Conservation (phyloP, 2,888 invertebrate species). For the Idaea straminata region DNA sequence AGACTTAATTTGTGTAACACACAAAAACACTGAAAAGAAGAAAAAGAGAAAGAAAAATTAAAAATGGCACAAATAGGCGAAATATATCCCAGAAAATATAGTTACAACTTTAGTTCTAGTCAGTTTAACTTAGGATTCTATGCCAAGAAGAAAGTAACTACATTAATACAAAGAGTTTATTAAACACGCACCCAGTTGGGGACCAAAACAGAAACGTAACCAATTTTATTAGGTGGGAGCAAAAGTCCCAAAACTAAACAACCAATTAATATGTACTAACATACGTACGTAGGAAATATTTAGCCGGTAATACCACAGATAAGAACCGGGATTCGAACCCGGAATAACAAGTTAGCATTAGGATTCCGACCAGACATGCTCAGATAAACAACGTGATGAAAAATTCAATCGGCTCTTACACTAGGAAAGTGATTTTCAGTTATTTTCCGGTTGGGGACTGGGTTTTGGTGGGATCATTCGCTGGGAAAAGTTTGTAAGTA, state of each 20-base stretch:
- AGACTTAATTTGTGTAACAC: too few relatives aligned
- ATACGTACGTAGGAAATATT: constrained; percentile 37
- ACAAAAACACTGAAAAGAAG: too few relatives aligned
- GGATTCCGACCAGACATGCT: constrained; percentile 21
- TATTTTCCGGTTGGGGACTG: background rate
- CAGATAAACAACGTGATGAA: constrained; percentile 4
- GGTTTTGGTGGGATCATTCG: background rate
- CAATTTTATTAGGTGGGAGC: background rate
- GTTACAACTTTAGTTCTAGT: too few relatives aligned
- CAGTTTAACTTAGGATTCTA: too few relatives aligned
- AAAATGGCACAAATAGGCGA: too few relatives aligned
- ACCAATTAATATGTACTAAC: constrained; percentile 42
- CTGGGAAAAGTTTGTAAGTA: background rate
- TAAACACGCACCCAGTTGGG: constrained; percentile 16
- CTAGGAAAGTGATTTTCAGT: background rate
- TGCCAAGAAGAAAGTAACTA: background rate
- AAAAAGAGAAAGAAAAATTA: too few relatives aligned
- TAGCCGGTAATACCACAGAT: constrained; percentile 45
- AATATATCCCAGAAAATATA: too few relatives aligned
- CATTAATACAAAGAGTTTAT: background rate
- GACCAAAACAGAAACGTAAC: background rate
- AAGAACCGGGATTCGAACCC: constrained; percentile 37
- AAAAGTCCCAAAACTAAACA: background rate
- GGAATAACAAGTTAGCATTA: constrained; percentile 42
- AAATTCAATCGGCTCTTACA: background rate